Conservation (phyloP, 64 coral and sea anemone genomes). For the Anthopleura sola region DNA sequence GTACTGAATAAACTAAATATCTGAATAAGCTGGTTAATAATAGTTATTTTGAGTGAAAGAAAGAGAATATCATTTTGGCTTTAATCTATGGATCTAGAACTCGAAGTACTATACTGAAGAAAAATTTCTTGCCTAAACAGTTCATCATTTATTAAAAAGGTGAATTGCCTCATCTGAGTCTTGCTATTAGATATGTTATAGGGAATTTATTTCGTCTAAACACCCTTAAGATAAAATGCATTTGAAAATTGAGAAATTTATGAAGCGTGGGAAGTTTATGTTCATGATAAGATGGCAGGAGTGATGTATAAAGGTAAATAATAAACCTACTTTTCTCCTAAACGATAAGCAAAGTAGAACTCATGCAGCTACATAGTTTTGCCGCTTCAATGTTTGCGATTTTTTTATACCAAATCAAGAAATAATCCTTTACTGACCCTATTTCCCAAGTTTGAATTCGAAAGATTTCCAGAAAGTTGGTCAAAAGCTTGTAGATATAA, state of each 20-base stretch:
- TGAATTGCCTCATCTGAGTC: background rate
- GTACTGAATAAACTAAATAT: too few species aligned
- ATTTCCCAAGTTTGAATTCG: background rate
- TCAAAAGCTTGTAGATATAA: too few species aligned
- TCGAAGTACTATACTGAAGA: background rate
- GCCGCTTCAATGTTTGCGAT: background rate
- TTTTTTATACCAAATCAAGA: background rate
- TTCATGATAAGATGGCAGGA: background rate
- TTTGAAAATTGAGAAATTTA: background rate
- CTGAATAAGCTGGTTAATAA: too few species aligned
- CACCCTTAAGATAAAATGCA: too few species aligned
- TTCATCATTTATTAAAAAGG: background rate
- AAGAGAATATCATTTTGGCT: too few species aligned
- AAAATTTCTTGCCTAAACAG: background rate
- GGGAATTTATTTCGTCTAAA: too few species aligned
- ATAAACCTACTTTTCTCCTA: background rate
- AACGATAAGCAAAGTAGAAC: background rate
- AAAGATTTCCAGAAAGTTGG: too few species aligned
- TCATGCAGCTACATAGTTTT: background rate
- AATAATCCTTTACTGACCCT: background rate
- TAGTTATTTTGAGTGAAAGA: too few species aligned
- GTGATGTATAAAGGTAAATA: background rate
- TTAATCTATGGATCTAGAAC: too few species aligned
- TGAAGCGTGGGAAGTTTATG: background rate
- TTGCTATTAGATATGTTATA: too few species aligned